Percentiles rank a stretch among this genome's conserved stretches.
phyloP scores from a whole-genome alignment of 2,888 invertebrate genomes.

The Cryptocephalus moraei region DNA sequence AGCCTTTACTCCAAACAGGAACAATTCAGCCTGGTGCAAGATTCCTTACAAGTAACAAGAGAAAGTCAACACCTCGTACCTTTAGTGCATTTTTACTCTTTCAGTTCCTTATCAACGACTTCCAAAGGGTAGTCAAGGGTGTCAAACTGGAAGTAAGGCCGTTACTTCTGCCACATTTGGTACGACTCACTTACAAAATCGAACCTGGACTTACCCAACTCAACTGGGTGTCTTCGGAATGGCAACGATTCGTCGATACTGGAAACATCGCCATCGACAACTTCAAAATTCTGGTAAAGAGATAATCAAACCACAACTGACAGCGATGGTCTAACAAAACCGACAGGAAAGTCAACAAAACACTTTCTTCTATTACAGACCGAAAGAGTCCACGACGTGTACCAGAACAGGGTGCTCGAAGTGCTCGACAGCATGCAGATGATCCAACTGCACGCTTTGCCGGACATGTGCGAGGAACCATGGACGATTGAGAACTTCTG shows the following conservation, averaged over 20 bases:
- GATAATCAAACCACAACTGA: background rate
- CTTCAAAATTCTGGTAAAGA: slow-evolving; percentile 59
- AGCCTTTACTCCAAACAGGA: slow-evolving; percentile 68
- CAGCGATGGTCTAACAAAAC: background rate
- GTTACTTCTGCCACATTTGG: slow-evolving; percentile 77
- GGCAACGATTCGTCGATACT: slow-evolving; percentile 66
- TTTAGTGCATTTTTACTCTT: slow-evolving; percentile 11
- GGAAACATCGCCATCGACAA: slow-evolving; percentile 69
- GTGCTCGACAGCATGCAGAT: slow-evolving; percentile 81
- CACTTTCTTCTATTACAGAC: slow-evolving; percentile 34
- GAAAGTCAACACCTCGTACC: background rate
- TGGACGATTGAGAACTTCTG: slow-evolving; percentile 84
- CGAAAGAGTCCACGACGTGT: slow-evolving; percentile 79
- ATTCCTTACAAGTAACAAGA: slow-evolving; percentile 57
- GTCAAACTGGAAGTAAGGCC: slow-evolving; percentile 86
- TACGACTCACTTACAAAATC: slow-evolving; percentile 70
- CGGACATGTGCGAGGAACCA: slow-evolving; percentile 66
- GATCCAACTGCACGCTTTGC: slow-evolving; percentile 69
- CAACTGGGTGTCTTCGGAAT: slow-evolving; percentile 80
- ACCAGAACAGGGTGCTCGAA: slow-evolving; percentile 80
- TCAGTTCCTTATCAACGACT: slow-evolving; percentile 69
- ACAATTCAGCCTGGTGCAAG: slow-evolving; percentile 65
- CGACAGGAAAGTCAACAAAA: background rate
- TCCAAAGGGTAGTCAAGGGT: slow-evolving; percentile 57
- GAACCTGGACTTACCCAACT: slow-evolving; percentile 71